These are phyloP conservation scores for Lytechinus pictus DNA, from an alignment of 35 echinoderm and acorn worm species.

Conservation along the genomic window DNA sequence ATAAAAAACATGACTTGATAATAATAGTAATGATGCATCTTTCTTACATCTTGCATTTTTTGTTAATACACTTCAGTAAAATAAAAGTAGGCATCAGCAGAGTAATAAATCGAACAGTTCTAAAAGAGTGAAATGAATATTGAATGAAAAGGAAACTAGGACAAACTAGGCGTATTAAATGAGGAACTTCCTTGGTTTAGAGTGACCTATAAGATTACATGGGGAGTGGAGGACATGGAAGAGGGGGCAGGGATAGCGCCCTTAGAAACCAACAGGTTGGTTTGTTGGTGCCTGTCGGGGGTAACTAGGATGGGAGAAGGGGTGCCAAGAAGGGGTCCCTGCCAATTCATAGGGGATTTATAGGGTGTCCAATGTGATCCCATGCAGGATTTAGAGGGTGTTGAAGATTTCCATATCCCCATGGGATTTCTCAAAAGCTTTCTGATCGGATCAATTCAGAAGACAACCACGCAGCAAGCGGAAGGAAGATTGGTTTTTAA, in stretches of 20 bases:
- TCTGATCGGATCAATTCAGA: neutral
- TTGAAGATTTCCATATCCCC: neutral
- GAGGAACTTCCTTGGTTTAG: neutral
- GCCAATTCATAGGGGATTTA: neutral
- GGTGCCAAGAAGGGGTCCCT: neutral
- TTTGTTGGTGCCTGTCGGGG: neutral
- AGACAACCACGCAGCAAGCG: neutral
- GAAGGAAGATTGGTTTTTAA: neutral
- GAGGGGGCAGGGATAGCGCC: neutral
- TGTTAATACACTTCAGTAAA: too few relatives aligned
- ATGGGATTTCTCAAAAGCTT: neutral
- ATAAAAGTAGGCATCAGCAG: too few relatives aligned
- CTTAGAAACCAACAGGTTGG: neutral
- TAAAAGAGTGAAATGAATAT: neutral
- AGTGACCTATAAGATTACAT: neutral
- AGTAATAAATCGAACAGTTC: neutral
- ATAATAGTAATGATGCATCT: too few relatives aligned
- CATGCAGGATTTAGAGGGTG: neutral
- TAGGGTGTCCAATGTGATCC: neutral
- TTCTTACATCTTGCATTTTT: too few relatives aligned
- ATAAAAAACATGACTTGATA: too few relatives aligned
- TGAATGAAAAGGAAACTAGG: neutral
- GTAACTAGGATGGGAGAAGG: neutral
- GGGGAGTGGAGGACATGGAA: neutral
- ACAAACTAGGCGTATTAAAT: slow-evolving; percentile 3